Base-by-base conservation (phyloP, 37 sponge, comb jelly and placozoan genomes). In the Haliclona indistincta region DNA sequence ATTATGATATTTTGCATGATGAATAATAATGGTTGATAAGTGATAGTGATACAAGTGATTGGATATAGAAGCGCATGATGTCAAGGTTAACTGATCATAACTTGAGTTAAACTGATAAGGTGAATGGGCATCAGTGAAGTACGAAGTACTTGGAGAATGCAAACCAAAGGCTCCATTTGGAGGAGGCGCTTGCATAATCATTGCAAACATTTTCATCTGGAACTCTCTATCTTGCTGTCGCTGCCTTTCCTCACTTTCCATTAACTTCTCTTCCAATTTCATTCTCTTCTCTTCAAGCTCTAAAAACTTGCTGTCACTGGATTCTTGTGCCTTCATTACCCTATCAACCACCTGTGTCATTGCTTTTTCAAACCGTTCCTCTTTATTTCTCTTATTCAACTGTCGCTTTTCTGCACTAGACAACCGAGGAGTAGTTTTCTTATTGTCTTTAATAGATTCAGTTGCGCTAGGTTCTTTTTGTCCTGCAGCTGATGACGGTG, bases 151-250 rank as follows among this genome's bases (percentile, higher is more conserved):
- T n/a, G n/a, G n/a, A n/a, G n/a, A n/a, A n/a, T n/a, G n/a, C n/a
- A n/a, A n/a, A n/a, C n/a, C n/a, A n/a, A n/a, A n/a, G n/a, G n/a
- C n/a, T n/a, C n/a, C n/a, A n/a, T n/a, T n/a, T n/a, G n/a, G n/a
- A n/a, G n/a, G n/a, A n/a, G n/a, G n/a, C n/a, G n/a, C n/a, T n/a
- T n/a, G n/a, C n/a, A n/a, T n/a, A n/a, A n/a, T n/a, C n/a, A n/a
- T n/a, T n/a, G n/a, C n/a, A n/a, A n/a, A 6, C 22, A 65, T 65
- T 35, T 65, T 65, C 40, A 65, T 34, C 38, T 65, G 67, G 30
- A 65, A 65, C 38, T 65, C 67, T 17, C 38, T 6, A 5, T 65
- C 67, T 65, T 65, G 37, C 40, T 38, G 13, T 39, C 67, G 17
- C 7, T 17, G 35, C 4, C 40, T 33, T 23, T 60, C 63, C 35